These are phyloP conservation scores for Panurus biarmicus DNA, from an alignment of 2,113 vertebrate genomes.

Conservation along the genomic window DNA sequence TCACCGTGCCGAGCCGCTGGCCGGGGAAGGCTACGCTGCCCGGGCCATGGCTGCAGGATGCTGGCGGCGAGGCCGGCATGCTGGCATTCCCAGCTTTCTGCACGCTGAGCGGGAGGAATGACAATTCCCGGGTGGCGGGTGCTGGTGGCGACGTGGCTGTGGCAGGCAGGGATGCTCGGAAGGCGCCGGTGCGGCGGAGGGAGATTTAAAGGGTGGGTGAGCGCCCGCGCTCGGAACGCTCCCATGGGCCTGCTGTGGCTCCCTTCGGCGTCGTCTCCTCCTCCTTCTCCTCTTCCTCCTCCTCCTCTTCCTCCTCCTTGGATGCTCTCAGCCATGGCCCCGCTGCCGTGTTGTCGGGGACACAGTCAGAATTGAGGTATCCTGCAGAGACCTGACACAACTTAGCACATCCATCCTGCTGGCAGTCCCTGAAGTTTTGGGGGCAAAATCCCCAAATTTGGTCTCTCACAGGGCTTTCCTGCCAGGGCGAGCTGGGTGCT, in stretches of 20 bases:
- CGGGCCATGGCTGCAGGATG: background rate
- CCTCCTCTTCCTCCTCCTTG: background rate
- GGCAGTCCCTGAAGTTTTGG: background rate
- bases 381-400: background rate
- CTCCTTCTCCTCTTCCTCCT: background rate
- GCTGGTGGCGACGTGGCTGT: background rate
- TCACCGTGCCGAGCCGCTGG: background rate
- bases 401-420: background rate
- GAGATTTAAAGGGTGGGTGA: constrained; percentile 29
- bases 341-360: fast-evolving
- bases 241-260: background rate
- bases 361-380: background rate
- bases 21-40: background rate
- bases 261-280: background rate
- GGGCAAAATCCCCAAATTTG: background rate
- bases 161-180: background rate
- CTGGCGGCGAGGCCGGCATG: background rate
- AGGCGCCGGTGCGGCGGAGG: background rate
- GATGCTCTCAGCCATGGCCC: background rate
- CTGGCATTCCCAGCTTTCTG: background rate
- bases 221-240: background rate
- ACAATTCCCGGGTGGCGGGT: background rate
- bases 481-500: background rate
- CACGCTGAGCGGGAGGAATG: background rate
- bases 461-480: background rate